Conservation (phyloP, 2,113 vertebrate genomes). For the Panthera leo region DNA sequence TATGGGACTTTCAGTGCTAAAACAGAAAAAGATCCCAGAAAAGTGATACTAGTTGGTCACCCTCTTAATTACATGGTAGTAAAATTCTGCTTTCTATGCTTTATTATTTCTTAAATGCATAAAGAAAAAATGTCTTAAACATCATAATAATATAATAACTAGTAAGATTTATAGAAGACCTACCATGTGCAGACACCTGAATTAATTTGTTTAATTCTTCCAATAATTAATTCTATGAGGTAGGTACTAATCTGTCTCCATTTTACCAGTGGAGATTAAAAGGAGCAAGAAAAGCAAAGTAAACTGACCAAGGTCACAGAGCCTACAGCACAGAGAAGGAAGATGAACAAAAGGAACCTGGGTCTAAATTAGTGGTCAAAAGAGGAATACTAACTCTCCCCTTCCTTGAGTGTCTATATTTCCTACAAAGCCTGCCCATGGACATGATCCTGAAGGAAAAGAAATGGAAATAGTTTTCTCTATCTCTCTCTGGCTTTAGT, state of each 20-base stretch:
- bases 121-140: neutral
- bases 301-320: neutral
- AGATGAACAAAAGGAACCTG: neutral
- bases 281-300: neutral
- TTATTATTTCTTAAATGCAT: neutral
- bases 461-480: neutral
- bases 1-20: neutral
- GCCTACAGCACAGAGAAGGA: neutral
- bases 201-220: neutral
- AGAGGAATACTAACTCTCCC: neutral
- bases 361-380: neutral
- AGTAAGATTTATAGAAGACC: neutral
- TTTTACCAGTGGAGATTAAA: neutral
- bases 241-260: neutral
- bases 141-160: neutral
- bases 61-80: neutral
- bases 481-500: neutral
- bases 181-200: neutral
- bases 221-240: neutral
- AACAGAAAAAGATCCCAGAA: neutral
- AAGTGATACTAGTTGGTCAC: neutral
- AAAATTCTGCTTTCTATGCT: neutral
- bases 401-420: neutral
- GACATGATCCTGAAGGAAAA: neutral
- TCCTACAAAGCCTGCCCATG: neutral